Base-by-base conservation (phyloP, 2,113 vertebrate genomes). In the Pandion haliaetus region DNA sequence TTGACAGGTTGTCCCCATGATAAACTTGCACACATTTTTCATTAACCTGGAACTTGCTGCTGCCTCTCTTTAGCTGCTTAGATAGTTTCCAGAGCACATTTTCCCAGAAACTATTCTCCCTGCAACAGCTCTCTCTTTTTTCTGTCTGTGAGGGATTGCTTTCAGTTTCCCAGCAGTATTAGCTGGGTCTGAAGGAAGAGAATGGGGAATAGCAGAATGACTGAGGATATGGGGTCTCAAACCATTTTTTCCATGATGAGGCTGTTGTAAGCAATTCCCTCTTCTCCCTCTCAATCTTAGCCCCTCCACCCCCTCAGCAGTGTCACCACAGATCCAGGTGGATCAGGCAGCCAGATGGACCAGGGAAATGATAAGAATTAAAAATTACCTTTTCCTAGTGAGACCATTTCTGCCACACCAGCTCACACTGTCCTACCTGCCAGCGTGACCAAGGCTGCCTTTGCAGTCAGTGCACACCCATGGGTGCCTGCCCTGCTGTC, bases 221-320 rank as follows among this genome's bases (percentile, higher is more conserved):
- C 10, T 80, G 21, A 72, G 9, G 26, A n/a, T 54, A 31, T 9
- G 28, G 55, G 6, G 12, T 63, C 44, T 7, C 58, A 69, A 59
- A 73, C 6, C 13, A 38, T 49, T 17, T 84, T 47, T 36, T 92
- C 42, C 0, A 0, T 10, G n/a, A n/a, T 0, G 0, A 79, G n/a
- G 42, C 32, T 85, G 28, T 36, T 62, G 42, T 47, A 40, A 78
- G 61, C 25, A 71, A 45, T 47, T 87, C 18, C 6, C 8, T 77
- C 19, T 72, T 83, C 16, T 69, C 34, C 12, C 6, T n/a, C 52
- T 63, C 52, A 58, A 0, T 54, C 52, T 79, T 19, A 62, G 50
- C 34, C 29, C 17, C 1, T 1, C n/a, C 32, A 34, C n/a, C 7
- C 32, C 57, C 25, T 58, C 36, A 58, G 26, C 45, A 85, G 25